phyloP scores from a whole-genome alignment of 2,113 vertebrate species.

The Syngnathoides biaculeatus region DNA sequence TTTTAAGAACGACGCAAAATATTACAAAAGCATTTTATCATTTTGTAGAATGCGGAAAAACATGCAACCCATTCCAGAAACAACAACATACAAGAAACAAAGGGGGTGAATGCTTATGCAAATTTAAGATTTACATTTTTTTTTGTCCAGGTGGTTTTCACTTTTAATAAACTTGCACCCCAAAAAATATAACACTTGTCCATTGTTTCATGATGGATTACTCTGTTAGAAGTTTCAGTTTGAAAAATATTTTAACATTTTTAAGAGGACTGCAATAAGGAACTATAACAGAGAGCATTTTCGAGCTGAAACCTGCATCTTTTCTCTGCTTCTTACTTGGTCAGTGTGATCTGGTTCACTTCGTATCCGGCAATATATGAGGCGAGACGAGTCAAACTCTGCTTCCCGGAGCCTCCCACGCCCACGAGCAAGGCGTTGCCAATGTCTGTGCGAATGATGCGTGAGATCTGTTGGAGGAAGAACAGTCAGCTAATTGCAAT shows the following conservation, averaged over 20 bases:
- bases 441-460: constrained; percentile 77
- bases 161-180: neutral
- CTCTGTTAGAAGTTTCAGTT: neutral
- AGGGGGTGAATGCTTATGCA: neutral
- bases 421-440: constrained; percentile 86
- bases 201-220: neutral
- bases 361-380: constrained; percentile 85
- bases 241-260: neutral
- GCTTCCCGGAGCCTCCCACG: constrained; percentile 87
- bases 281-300: neutral
- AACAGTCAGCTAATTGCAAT: neutral
- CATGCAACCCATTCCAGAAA: too few species aligned
- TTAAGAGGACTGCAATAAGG: neutral
- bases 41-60: too few species aligned
- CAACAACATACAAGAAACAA: too few species aligned
- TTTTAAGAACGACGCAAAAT: too few species aligned
- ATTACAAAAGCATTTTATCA: too few species aligned
- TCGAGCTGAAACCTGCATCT: neutral
- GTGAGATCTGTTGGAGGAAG: constrained; percentile 75
- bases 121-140: neutral
- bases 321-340: constrained; percentile 66
- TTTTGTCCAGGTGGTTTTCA: neutral
- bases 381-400: constrained; percentile 81
- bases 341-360: constrained; percentile 83
- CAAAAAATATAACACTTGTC: too few species aligned